Conservation (phyloP, 1,140 invertebrate genomes). For the Pollicipes pollicipes region DNA sequence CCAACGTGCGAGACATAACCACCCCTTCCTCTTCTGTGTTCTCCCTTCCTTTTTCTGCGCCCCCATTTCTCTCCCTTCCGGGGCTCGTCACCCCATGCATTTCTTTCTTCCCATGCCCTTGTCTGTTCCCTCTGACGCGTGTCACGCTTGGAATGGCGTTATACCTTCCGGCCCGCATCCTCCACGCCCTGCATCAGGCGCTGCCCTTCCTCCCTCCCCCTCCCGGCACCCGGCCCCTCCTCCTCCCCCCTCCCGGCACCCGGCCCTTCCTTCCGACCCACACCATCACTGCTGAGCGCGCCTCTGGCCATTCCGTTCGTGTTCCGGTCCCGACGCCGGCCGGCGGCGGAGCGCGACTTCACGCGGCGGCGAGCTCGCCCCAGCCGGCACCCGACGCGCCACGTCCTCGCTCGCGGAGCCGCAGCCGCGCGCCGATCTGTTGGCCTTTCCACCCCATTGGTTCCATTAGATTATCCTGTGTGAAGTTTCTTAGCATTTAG, state of each 20-base stretch:
- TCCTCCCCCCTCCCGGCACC: not conserved
- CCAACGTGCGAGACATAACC: no score
- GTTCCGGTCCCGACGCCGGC: not conserved
- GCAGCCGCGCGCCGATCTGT: not conserved
- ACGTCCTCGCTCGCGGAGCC: no score
- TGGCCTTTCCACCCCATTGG: slow-evolving; percentile 1
- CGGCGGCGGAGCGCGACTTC: not conserved
- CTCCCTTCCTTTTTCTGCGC: no score
- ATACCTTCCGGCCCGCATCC: no score
- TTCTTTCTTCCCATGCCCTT: not conserved
- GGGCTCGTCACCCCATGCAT: not conserved
- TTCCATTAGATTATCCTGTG: slow-evolving; percentile 2
- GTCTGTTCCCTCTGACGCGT: not conserved
- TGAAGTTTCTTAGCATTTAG: slow-evolving; percentile 2
- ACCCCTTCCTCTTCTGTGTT: no score
- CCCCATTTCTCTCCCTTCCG: no score
- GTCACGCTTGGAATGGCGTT: no score
- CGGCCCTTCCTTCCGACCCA: no score
- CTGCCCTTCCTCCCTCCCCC: not conserved
- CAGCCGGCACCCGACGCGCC: no score
- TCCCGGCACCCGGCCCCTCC: no score
- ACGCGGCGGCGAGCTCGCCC: not conserved
- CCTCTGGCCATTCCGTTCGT: no score
- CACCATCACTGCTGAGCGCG: no score
- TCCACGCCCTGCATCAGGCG: not conserved